These are phyloP conservation scores for Sipha maydis DNA, from an alignment of 2,888 invertebrate genomes.

Conservation along the genomic window DNA sequence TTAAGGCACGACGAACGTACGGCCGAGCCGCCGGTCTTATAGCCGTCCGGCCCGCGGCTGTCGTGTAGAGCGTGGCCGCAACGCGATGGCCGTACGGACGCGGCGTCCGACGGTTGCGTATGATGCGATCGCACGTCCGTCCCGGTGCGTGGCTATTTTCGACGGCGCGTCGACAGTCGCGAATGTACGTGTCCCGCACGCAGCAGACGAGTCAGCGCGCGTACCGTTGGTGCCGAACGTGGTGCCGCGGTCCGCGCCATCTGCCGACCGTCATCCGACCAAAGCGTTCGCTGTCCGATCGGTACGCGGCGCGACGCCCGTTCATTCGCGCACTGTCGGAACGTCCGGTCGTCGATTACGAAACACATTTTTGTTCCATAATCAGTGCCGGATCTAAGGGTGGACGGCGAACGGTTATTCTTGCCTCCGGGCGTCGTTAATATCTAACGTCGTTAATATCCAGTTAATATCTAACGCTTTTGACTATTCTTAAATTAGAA, in stretches of 20 bases:
- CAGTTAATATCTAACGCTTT: too few relatives aligned
- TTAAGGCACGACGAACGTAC: conserved; percentile 32
- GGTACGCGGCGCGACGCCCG: too few relatives aligned
- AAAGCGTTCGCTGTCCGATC: background rate
- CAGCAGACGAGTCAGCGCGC: background rate
- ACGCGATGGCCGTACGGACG: background rate
- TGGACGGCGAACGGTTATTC: too few relatives aligned
- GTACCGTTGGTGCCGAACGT: background rate
- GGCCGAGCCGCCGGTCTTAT: background rate
- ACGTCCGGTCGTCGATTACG: too few relatives aligned
- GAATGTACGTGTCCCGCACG: background rate
- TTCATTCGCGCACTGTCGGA: too few relatives aligned
- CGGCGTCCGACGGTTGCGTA: background rate
- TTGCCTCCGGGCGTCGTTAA: too few relatives aligned
- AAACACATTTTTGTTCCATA: too few relatives aligned
- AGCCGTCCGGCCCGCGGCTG: background rate
- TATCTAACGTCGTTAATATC: too few relatives aligned
- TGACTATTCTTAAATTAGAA: too few relatives aligned
- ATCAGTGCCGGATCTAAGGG: too few relatives aligned
- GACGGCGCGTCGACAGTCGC: background rate
- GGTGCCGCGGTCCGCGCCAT: background rate
- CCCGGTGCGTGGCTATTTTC: background rate
- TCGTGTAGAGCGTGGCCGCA: background rate
- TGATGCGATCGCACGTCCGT: background rate
- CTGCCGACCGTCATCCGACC: background rate